These are phyloP conservation scores for Mastomys natalensis DNA, from an alignment of 2,113 vertebrate genomes.

Conservation along the genomic window DNA sequence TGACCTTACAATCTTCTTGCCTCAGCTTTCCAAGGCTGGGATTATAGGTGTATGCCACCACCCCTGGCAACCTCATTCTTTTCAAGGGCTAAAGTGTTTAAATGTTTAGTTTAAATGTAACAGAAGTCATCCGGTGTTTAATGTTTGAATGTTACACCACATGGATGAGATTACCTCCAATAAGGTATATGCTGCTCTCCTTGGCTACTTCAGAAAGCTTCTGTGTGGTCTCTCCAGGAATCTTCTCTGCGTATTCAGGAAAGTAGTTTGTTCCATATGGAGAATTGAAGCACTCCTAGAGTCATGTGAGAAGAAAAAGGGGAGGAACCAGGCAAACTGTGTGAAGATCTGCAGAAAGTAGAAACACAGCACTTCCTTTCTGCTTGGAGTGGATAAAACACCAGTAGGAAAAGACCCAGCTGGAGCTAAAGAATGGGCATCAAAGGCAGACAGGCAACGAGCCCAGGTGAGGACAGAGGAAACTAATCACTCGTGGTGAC, in stretches of 20 bases:
- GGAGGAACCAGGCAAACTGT: neutral
- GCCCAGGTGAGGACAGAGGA: neutral
- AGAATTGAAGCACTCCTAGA: constrained; percentile 98
- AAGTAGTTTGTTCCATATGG: constrained; percentile 96
- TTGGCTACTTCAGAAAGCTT: constrained; percentile 93
- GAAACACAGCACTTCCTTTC: neutral
- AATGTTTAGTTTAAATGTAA: constrained; percentile 27
- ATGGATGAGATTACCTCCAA: constrained; percentile 92
- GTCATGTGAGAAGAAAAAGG: constrained; percentile 25
- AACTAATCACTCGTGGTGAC: neutral
- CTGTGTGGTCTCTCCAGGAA: constrained; percentile 94
- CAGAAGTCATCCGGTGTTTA: neutral
- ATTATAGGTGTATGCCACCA: neutral
- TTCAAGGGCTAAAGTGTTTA: constrained; percentile 29
- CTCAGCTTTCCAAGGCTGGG: neutral
- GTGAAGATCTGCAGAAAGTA: constrained; percentile 30
- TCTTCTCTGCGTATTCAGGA: constrained; percentile 93
- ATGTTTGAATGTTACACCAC: neutral
- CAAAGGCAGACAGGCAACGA: neutral
- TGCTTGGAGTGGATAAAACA: neutral
- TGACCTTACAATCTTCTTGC: neutral
- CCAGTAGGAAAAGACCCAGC: neutral
- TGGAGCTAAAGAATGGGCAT: neutral
- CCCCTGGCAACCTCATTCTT: neutral
- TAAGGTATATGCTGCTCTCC: constrained; percentile 92